Evolutionary conservation across 2,888 invertebrate species (phyloP), one percentile per base, ranked within the genome.

Genomic region (Litoditis marina): DNA sequence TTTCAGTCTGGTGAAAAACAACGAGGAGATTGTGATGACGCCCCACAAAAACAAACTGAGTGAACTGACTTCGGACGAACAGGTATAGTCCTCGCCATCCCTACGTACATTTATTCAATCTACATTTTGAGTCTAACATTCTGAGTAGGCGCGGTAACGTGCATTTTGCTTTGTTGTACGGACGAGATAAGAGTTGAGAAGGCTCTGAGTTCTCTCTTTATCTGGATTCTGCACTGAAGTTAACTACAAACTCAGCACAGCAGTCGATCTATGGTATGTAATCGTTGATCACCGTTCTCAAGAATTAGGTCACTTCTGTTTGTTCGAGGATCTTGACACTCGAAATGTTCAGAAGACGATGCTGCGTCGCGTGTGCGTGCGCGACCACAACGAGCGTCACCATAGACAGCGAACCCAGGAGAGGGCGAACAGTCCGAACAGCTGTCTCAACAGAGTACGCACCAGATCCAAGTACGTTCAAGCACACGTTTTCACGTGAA

Each of bases 31-130:
- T 16, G 78, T 80, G 32, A 80, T 80, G 80, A 71, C 76, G n/a
- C 80, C 80, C 2, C 79, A 80, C 65, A 80, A 80, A 61, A 79
- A 77, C 67, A 78, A 79, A 52, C 57, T 79, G 44, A 72, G 72
- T 54, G 73, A 73, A 32, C 49, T 77, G 65, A 67, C 66, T 27
- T 60, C 67, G 13, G 60, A 67, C 1, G 75, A 77, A 22, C 77
- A 72, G 65, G 73, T 67, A 47, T n/a, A n/a, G n/a, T n/a, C n/a
- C n/a, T n/a, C n/a, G n/a, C n/a, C n/a, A n/a, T n/a, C 55, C 32
- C 28, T 32, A 25, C 27, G 22, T 27, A 50, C 19, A 27, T 2
- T 0, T n/a, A 50, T 27, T 50, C 22, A 25, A 27, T 3, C n/a
- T 25, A 50, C 19, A 27, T 50, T 2, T n/a, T 50, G 13, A 22